phyloP scores from a whole-genome alignment of 2,888 invertebrate genomes.

The Drepana falcataria region DNA sequence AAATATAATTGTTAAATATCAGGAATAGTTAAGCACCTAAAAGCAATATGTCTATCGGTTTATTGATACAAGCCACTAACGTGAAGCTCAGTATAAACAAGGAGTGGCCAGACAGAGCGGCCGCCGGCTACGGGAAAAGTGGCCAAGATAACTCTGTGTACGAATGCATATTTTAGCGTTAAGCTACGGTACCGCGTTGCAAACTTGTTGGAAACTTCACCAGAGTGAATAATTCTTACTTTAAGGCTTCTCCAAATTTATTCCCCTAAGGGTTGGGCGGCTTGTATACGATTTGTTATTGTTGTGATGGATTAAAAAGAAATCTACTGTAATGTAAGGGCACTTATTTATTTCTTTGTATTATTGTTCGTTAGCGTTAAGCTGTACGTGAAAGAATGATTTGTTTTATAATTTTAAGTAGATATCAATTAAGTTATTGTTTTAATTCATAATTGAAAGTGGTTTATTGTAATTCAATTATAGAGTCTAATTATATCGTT shows the following conservation, averaged over 20 bases:
- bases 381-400: too few species aligned
- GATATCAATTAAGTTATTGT: too few species aligned
- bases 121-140: slow-evolving; percentile 52
- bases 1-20: neutral
- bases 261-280: slow-evolving; percentile 19
- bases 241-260: slow-evolving; percentile 41
- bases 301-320: slow-evolving; percentile 3
- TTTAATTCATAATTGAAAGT: neutral
- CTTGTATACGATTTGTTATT: slow-evolving; percentile 14
- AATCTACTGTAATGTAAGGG: neutral
- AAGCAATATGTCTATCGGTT: slow-evolving; percentile 1
- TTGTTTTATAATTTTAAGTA: too few species aligned
- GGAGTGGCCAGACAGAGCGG: slow-evolving; percentile 42
- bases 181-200: slow-evolving; percentile 58
- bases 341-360: neutral
- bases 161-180: slow-evolving; percentile 73
- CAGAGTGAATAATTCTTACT: slow-evolving; percentile 64
- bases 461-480: slow-evolving; percentile 18
- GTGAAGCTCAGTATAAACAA: slow-evolving; percentile 59
- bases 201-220: slow-evolving; percentile 65
- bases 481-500: slow-evolving; percentile 32
- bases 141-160: slow-evolving; percentile 62
- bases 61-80: slow-evolving; percentile 42
- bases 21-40: neutral
- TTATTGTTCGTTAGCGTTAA: too few species aligned